Evolutionary conservation across 2,888 invertebrate species (phyloP).

Genomic region (Hedychridium roseum): DNA sequence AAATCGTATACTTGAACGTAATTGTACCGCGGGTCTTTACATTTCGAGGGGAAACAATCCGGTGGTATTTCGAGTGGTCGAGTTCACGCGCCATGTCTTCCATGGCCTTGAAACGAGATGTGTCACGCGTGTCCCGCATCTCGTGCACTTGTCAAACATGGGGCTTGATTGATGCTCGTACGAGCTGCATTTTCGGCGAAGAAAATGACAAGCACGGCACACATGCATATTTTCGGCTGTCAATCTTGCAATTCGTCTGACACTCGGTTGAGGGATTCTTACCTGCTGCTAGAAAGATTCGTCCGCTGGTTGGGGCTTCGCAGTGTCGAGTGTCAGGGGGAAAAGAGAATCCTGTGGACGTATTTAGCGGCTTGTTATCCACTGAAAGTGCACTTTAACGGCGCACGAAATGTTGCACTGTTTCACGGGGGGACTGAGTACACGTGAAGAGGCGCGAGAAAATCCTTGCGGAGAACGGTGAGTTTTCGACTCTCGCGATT

Average conservation of each 20-base stretch:
- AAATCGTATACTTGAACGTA: no score
- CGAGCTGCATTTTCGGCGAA: neutral
- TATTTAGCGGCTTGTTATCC: no score
- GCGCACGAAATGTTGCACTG: no score
- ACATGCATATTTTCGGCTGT: neutral
- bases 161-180: neutral
- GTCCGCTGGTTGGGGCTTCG: neutral
- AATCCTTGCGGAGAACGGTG: constrained; percentile 27
- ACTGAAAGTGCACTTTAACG: no score
- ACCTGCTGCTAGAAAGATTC: constrained; percentile 28
- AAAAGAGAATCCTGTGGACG: no score
- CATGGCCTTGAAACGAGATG: constrained; percentile 35
- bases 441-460: constrained; percentile 30
- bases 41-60: no score
- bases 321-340: no score
- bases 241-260: neutral
- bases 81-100: constrained; percentile 38
- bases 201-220: neutral
- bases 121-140: constrained; percentile 26
- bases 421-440: no score
- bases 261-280: constrained; percentile 15
- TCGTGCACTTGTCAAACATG: constrained; percentile 2
- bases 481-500: constrained; percentile 33
- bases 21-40: no score
- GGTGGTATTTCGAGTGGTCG: constrained; percentile 14